These are phyloP conservation scores for Phytoseiulus persimilis DNA, from an alignment of 2,888 invertebrate species.

Conservation along the genomic window DNA sequence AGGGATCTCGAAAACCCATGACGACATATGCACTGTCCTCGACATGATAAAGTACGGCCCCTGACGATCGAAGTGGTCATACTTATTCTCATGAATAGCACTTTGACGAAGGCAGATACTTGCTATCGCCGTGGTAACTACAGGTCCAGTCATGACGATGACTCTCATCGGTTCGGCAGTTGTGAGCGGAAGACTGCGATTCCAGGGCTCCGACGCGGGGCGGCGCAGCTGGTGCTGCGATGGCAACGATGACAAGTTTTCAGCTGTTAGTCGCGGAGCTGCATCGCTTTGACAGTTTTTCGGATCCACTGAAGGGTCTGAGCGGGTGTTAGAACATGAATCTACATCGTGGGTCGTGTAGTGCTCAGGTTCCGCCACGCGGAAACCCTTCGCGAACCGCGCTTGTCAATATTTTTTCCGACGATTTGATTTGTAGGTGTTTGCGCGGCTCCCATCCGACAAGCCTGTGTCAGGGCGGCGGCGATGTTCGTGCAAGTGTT, in stretches of 20 bases:
- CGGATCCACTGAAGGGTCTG: background rate
- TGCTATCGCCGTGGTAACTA: too few species aligned
- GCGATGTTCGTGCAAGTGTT: background rate
- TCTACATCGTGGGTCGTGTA: background rate
- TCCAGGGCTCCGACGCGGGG: too few species aligned
- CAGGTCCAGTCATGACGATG: too few species aligned
- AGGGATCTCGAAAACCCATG: too few species aligned
- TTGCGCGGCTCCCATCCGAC: background rate
- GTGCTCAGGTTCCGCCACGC: background rate
- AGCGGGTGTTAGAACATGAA: too few species aligned
- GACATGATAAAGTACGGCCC: too few species aligned
- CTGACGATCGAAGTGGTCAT: too few species aligned
- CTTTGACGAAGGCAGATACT: too few species aligned
- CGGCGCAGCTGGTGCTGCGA: too few species aligned
- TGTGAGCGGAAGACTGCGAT: background rate
- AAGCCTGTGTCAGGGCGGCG: background rate
- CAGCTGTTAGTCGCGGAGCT: background rate
- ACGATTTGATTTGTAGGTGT: background rate
- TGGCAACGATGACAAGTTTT: background rate
- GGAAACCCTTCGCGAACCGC: background rate
- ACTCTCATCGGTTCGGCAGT: too few species aligned
- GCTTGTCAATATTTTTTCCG: background rate
- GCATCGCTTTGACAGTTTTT: background rate
- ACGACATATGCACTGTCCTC: too few species aligned
- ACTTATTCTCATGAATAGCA: too few species aligned